A percentile compares a stretch with the other conserved stretches of the same genome.
phyloP scores from a whole-genome alignment of 2,113 vertebrate species.

The Reinhardtius hippoglossoides region DNA sequence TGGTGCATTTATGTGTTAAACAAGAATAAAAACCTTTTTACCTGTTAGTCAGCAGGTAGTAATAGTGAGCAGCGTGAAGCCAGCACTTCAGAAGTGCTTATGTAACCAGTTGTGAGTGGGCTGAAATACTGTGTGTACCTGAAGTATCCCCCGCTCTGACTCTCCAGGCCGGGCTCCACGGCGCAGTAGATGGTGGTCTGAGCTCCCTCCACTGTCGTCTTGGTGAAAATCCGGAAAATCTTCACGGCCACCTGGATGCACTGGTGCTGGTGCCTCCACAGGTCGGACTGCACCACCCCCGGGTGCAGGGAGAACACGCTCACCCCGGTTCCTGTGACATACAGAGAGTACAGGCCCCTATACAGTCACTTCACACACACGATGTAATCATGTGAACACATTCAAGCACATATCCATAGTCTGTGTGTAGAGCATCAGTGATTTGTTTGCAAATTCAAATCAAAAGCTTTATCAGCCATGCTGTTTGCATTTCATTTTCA shows the following conservation, averaged over 20 bases:
- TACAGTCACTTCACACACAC: background rate
- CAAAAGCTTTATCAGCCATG: background rate
- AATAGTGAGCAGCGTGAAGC: background rate
- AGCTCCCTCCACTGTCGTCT: slow-evolving; percentile 81
- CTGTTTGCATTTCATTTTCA: background rate
- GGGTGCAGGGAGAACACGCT: slow-evolving; percentile 83
- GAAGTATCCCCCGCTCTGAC: slow-evolving; percentile 79
- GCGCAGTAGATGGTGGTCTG: slow-evolving; percentile 84
- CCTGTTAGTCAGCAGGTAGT: slow-evolving; percentile 25
- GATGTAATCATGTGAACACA: background rate
- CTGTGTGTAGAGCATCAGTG: background rate
- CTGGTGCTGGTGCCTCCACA: slow-evolving; percentile 80
- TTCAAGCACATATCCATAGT: slow-evolving; percentile 3
- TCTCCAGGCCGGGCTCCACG: slow-evolving; percentile 80
- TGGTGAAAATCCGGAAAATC: slow-evolving; percentile 77
- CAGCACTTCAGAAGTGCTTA: background rate
- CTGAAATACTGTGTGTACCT: slow-evolving; percentile 67
- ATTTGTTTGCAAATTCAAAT: background rate
- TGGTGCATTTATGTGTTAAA: slow-evolving; percentile 3
- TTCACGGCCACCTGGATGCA: slow-evolving; percentile 78
- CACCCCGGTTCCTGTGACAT: slow-evolving; percentile 76
- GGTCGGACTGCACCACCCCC: slow-evolving; percentile 83
- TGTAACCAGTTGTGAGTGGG: background rate
- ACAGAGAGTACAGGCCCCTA: background rate
- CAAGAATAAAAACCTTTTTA: background rate